These are phyloP conservation scores for Parotia lawesii DNA, from an alignment of 2,113 vertebrate species.

Conservation along the genomic window DNA sequence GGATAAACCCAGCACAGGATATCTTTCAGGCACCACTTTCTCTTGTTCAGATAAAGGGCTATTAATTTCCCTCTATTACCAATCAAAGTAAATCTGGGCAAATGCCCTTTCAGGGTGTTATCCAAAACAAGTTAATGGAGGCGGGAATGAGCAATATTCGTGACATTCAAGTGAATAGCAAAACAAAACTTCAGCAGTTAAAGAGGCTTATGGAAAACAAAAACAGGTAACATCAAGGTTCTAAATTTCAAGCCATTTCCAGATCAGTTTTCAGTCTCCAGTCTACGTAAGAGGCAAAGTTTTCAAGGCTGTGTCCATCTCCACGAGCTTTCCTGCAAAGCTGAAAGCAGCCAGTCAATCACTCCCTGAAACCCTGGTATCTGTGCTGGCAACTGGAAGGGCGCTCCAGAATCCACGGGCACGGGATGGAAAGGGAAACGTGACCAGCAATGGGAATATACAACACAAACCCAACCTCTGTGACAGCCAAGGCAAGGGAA, in stretches of 20 bases:
- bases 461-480: not conserved
- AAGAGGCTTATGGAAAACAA: not conserved
- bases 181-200: not conserved
- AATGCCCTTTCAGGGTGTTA: not conserved
- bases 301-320: not conserved
- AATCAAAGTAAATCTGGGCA: not conserved
- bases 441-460: not conserved
- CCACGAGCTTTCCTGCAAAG: not conserved
- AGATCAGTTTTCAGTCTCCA: not conserved
- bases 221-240: fast-evolving
- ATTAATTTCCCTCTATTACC: not conserved
- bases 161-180: not conserved
- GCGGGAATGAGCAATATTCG: not conserved
- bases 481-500: not conserved
- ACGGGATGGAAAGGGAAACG: not conserved
- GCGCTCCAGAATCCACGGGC: not conserved
- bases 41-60: not conserved
- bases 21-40: not conserved
- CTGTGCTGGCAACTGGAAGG: not conserved
- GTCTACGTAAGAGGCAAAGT: not conserved
- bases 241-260: not conserved
- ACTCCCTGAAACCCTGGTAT: not conserved
- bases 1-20: not conserved
- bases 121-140: not conserved
- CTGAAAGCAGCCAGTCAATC: not conserved